phyloP scores from a whole-genome alignment of 2,113 vertebrate species.

The Nerophis lumbriciformis region DNA sequence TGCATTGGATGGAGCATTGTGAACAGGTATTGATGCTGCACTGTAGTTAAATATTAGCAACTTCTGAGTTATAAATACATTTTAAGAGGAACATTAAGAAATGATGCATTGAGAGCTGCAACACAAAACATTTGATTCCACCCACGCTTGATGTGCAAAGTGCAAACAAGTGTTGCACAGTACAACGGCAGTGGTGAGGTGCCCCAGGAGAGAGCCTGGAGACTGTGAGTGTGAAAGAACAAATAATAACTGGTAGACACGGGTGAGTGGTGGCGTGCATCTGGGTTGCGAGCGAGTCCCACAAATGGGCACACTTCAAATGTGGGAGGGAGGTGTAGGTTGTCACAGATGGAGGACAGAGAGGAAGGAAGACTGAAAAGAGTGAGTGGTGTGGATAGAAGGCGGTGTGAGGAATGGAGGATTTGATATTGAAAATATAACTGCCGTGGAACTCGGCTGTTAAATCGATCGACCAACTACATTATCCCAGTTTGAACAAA shows the following conservation, averaged over 20 bases:
- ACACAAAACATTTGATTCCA: constrained; percentile 29
- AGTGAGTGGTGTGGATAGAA: constrained; percentile 24
- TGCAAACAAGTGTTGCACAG: constrained; percentile 21
- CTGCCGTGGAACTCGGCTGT: constrained; percentile 19
- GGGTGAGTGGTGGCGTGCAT: constrained; percentile 19
- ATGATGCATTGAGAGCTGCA: constrained; percentile 17
- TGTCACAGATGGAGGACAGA: constrained; percentile 57
- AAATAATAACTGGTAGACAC: constrained; percentile 35
- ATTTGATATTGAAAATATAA: constrained; percentile 13
- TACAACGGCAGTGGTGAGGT: constrained; percentile 19
- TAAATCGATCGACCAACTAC: constrained; percentile 22
- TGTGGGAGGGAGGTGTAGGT: constrained; percentile 49
- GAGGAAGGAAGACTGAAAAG: constrained; percentile 41
- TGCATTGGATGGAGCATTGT: too few species aligned
- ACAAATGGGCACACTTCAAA: constrained; percentile 40
- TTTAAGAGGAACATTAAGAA: constrained; percentile 17
- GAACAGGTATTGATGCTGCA: too few species aligned
- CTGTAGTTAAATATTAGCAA: too few species aligned
- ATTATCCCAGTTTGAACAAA: constrained; percentile 6
- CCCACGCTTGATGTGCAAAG: constrained; percentile 27
- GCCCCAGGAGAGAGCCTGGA: constrained; percentile 18
- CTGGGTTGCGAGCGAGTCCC: constrained; percentile 26
- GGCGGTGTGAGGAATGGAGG: constrained; percentile 41
- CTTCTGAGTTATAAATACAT: not conserved
- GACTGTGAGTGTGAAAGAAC: constrained; percentile 20